Base-by-base conservation (phyloP, 2,888 invertebrate species). In the Halocaridina rubra region DNA sequence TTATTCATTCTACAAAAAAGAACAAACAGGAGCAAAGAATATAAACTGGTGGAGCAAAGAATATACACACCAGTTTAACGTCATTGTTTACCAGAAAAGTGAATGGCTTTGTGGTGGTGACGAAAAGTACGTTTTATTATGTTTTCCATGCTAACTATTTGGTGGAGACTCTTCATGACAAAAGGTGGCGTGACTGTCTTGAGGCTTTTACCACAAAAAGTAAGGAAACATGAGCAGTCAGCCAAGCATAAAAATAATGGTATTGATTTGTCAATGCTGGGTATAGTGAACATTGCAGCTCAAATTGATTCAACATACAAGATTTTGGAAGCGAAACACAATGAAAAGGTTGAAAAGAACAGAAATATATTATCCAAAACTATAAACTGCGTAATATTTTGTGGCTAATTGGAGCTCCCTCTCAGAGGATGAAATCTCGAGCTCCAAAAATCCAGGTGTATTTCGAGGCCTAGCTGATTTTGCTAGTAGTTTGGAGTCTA, bases 361-460 rank as follows among this genome's bases (percentile, higher is more conserved):
- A 85, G 89, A 72, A 87, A 88, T 29, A 84, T 89, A 61, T 88
- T 90, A 82, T 84, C 88, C 1, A 89, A 89, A 88, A 88, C 90
- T 74, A 90, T 90, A 22, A 85, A 90, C 72, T 90, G 89, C 81
- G 89, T 91, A 19, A 89, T 89, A 79, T 90, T 90, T 89, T 90
- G 90, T 88, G 89, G 89, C 5, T 87, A 86, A n/a, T 90, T 90
- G 85, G 89, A 90, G 87, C 76, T 90, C 3, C 89, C 90, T 10
- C 81, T 90, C 7, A 81, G 89, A 90, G 82, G 89, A 90, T 81
- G 90, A 90, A 89, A 88, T 85, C 19, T 87, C 88, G 53, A 57
- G 59, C n/a, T 89, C 89, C 16, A 69, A 76, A 80, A 90, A n/a
- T n/a, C n/a, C n/a, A n/a, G n/a, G n/a, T n/a, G n/a, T n/a, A n/a